Percentiles rank a stretch among this genome's conserved stretches.
phyloP scores from a whole-genome alignment of 1,140 invertebrate genomes.

The Plodia interpunctella region DNA sequence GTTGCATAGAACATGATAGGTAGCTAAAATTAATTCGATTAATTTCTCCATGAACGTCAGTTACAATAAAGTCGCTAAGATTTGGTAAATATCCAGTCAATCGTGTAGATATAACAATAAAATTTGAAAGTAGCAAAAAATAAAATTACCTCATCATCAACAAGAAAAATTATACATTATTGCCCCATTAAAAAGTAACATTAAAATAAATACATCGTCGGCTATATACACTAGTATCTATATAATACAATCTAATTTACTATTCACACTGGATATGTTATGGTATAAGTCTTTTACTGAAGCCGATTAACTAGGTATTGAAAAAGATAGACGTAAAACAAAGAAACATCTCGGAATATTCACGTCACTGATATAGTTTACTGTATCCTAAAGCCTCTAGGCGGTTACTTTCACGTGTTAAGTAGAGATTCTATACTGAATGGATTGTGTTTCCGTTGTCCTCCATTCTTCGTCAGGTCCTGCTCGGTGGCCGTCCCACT shows the following conservation, averaged over 20 bases:
- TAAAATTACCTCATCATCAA: constrained; percentile 55
- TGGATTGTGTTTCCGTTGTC: constrained; percentile 80
- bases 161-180: constrained; percentile 53
- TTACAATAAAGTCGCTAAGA: not conserved
- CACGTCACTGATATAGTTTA: constrained; percentile 22
- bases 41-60: not conserved
- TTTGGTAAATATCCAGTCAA: not conserved
- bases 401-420: constrained; percentile 80
- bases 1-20: not conserved
- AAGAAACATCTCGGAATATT: constrained; percentile 51
- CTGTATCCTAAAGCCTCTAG: constrained; percentile 46
- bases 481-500: constrained; percentile 63
- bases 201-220: constrained; percentile 50
- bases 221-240: constrained; percentile 66
- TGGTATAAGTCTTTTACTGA: constrained; percentile 65
- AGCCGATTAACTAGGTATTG: constrained; percentile 44
- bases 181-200: constrained; percentile 59
- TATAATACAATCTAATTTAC: constrained; percentile 67
- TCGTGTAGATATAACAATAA: constrained; percentile 22
- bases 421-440: constrained; percentile 91
- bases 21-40: not conserved
- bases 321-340: constrained; percentile 37
- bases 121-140: constrained; percentile 42
- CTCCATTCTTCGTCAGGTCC: constrained; percentile 71
- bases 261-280: constrained; percentile 74